Evolutionary conservation across 2,888 invertebrate species (phyloP).

Genomic region (Drosophila quinaria): DNA sequence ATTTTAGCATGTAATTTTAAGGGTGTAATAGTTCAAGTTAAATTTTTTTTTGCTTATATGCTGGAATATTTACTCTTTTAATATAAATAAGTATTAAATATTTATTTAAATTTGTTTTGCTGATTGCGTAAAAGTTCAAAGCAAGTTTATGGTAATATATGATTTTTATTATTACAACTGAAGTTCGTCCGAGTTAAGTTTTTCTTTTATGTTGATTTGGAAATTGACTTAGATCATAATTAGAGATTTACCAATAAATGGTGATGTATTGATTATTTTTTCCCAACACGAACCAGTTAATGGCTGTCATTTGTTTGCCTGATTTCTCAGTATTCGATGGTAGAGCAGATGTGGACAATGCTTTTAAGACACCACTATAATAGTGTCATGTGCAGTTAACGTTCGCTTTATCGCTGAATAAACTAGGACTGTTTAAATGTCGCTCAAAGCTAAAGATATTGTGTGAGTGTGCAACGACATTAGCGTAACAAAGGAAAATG

Average conservation of each 20-base stretch:
- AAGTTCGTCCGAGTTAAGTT: too few relatives aligned
- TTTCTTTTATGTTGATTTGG: too few relatives aligned
- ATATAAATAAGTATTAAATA: too few relatives aligned
- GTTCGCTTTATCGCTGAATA: conserved; percentile 29
- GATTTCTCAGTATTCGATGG: not conserved
- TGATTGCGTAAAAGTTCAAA: too few relatives aligned
- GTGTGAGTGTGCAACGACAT: not conserved
- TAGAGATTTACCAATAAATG: conserved; percentile 4
- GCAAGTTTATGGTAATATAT: too few relatives aligned
- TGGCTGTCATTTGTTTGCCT: conserved; percentile 12
- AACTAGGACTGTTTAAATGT: not conserved
- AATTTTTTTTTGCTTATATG: too few relatives aligned
- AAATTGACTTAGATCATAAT: not conserved
- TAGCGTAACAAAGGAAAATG: conserved; percentile 1
- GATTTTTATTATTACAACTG: too few relatives aligned
- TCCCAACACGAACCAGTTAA: conserved; percentile 34
- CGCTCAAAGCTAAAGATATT: conserved; percentile 32
- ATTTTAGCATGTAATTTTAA: too few relatives aligned
- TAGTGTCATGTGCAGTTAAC: conserved; percentile 47
- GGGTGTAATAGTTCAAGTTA: too few relatives aligned
- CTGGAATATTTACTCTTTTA: too few relatives aligned
- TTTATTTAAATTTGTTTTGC: too few relatives aligned
- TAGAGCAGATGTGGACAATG: not conserved
- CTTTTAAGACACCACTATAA: not conserved
- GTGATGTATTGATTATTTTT: conserved; percentile 10